Evolutionary conservation across 2,797 vertebrate genomes (phyloP).

Genomic region (Microcaecilia unicolor): DNA sequence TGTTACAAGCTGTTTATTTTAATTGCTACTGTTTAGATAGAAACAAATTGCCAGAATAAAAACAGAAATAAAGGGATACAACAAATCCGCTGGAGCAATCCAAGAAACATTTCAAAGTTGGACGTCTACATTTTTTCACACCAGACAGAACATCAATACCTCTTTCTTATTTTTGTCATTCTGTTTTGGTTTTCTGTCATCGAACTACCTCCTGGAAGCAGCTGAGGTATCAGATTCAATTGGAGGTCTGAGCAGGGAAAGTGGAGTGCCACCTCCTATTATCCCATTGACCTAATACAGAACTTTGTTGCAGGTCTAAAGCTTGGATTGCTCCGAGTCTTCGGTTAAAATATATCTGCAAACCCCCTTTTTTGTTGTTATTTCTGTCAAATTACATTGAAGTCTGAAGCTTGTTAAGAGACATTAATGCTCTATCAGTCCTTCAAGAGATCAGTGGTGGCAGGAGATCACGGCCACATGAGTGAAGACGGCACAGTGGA

Average conservation of each 20-base stretch:
- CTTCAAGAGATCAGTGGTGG: slow-evolving; percentile 55
- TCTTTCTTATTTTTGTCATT: too few relatives aligned
- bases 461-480: slow-evolving; percentile 54
- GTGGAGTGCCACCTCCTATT: slow-evolving; percentile 63
- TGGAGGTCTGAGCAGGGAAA: slow-evolving; percentile 75
- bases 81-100: slow-evolving; percentile 83
- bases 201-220: slow-evolving; percentile 64
- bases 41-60: slow-evolving; percentile 61
- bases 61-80: slow-evolving; percentile 65
- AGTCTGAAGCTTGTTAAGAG: slow-evolving; percentile 58
- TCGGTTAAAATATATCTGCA: slow-evolving; percentile 81
- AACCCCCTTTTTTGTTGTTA: too few relatives aligned
- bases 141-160: slow-evolving; percentile 31
- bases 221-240: slow-evolving; percentile 76
- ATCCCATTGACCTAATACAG: slow-evolving; percentile 42
- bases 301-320: slow-evolving; percentile 47
- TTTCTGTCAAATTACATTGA: slow-evolving; percentile 57
- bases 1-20: slow-evolving; percentile 86
- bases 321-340: slow-evolving; percentile 74
- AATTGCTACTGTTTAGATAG: slow-evolving; percentile 64
- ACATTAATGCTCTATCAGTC: slow-evolving; percentile 55
- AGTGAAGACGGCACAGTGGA: slow-evolving; percentile 56
- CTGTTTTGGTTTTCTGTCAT: slow-evolving; percentile 45
- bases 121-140: slow-evolving; percentile 45
- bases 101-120: too few relatives aligned